These are phyloP conservation scores for Scaptomyza parva DNA, from an alignment of 2,888 invertebrate genomes.

Conservation along the genomic window DNA sequence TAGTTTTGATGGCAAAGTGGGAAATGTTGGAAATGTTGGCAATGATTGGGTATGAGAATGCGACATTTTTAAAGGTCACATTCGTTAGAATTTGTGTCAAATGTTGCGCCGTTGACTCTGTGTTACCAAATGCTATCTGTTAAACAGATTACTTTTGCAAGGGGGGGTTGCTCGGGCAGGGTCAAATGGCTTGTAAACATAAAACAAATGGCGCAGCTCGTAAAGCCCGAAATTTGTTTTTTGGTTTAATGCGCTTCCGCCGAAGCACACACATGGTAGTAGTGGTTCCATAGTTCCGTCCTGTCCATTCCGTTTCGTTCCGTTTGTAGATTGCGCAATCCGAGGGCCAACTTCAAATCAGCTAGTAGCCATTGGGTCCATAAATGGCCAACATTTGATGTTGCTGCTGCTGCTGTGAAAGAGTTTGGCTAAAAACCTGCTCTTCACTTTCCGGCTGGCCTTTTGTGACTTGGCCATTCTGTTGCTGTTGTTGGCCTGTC, in stretches of 20 bases:
- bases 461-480: conserved; percentile 36
- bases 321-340: conserved; percentile 54
- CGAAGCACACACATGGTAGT: not conserved
- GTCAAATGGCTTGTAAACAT: conserved; percentile 71
- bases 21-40: too few relatives aligned
- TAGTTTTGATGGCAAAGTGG: not conserved
- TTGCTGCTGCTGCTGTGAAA: conserved; percentile 66
- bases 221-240: conserved; percentile 53
- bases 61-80: conserved; percentile 46
- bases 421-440: conserved; percentile 20
- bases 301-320: not conserved
- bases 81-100: conserved; percentile 53
- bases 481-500: conserved; percentile 57
- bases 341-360: conserved; percentile 25
- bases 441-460: conserved; percentile 5
- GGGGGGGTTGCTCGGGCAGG: too few relatives aligned
- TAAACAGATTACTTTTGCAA: not conserved
- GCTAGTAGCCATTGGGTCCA: conserved; percentile 9
- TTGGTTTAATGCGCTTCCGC: conserved; percentile 54
- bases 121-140: conserved; percentile 14
- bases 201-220: conserved; percentile 61
- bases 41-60: not conserved
- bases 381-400: conserved; percentile 28
- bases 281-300: conserved; percentile 15
- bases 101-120: conserved; percentile 19